These are phyloP conservation scores for Holocentrus rufus DNA, from an alignment of 2,797 vertebrate genomes.

Conservation along the genomic window DNA sequence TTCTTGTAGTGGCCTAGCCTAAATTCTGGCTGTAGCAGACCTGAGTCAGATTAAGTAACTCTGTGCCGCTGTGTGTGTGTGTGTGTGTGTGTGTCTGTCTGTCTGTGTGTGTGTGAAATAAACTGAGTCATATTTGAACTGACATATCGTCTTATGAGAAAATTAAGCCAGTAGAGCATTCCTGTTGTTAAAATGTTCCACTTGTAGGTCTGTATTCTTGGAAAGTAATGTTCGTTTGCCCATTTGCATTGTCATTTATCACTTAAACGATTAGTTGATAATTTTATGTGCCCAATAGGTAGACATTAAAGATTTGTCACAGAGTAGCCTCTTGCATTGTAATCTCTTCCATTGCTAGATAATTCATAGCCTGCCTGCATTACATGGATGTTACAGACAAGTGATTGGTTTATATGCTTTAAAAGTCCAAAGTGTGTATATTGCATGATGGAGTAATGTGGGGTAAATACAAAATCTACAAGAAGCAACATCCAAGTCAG, in stretches of 20 bases:
- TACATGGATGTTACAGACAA: not conserved
- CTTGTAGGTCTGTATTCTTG: not conserved
- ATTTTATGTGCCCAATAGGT: not conserved
- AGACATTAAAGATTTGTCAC: not conserved
- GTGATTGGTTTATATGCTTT: not conserved
- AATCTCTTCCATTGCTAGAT: not conserved
- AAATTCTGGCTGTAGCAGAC: conserved; percentile 3
- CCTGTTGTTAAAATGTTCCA: too few relatives aligned
- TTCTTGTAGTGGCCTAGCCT: not conserved
- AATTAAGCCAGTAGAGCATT: not conserved
- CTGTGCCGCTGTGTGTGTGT: not conserved
- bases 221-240: not conserved
- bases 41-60: conserved; percentile 29
- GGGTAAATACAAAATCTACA: not conserved
- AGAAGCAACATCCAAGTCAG: not conserved
- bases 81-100: not conserved
- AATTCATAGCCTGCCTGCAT: not conserved
- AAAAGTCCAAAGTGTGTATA: not conserved
- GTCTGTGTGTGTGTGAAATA: not conserved
- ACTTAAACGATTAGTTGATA: too few relatives aligned
- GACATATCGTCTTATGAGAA: conserved; percentile 1
- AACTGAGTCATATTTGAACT: not conserved
- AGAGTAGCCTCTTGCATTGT: not conserved
- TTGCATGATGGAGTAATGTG: not conserved
- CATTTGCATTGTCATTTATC: not conserved